Base-by-base conservation (phyloP, 2,113 vertebrate species). In the Xenus cinereus region DNA sequence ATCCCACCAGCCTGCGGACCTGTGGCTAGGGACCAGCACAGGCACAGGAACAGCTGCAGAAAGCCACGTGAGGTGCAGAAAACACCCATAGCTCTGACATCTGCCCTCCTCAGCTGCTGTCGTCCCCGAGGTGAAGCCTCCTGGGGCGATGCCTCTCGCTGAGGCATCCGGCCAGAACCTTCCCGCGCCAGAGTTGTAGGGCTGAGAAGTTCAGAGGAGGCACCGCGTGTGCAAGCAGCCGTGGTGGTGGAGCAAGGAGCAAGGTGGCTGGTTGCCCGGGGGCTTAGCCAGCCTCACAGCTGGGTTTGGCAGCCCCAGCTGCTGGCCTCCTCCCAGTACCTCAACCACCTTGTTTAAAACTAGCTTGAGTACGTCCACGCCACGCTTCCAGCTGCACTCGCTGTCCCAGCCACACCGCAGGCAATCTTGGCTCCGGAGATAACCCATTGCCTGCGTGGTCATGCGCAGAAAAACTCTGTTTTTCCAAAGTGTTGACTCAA, bases 201-300 rank as follows among this genome's bases (percentile, higher is more conserved):
- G 45, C 67, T 68, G 39, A 90, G 89, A 63, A 60, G 46, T 72
- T 21, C 3, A 0, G 89, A 72, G 82, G 51, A 6, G 1, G 43
- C 10, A 24, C 1, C 0, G 41, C 4, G 4, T 4, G 37, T 1
- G 3, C 27, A 50, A 78, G 56, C 7, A 3, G 21, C 51, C 26
- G 1, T 30, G 71, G 37, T 0, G 0, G 37, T 19, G 50, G 37
- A 63, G 60, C 43, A 5, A 5, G 84, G 43, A 56, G 72, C 39
- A 45, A 72, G 60, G 41, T 41, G 41, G 24, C 45, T 30, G 54
- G 7, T 23, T 72, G 78, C n/a, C 74, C 3, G 0, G 3, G 2
- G n/a, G 13, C 14, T 81, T 39, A 79, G 59, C 39, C 62, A 68
- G 53, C 26, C 35, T 64, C 66, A 51, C 74, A 59, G 28, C 0